Conservation (phyloP, 2,797 vertebrate species). For the Danio aesculapii region DNA sequence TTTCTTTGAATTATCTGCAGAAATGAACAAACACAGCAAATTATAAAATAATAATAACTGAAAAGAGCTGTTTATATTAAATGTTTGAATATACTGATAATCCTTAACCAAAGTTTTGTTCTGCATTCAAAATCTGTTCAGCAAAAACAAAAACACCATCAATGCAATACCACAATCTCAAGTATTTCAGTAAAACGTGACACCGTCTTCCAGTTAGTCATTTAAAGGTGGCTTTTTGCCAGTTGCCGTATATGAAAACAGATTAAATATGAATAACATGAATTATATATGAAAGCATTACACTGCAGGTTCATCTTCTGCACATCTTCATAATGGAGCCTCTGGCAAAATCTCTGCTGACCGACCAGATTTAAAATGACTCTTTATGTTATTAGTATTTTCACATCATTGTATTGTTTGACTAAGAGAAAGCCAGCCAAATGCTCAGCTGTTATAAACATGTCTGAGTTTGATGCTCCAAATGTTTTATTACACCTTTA, state of each 20-base stretch:
- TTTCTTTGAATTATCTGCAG: not conserved
- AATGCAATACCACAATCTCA: not conserved
- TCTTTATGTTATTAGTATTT: not conserved
- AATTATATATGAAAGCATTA: conserved; percentile 29
- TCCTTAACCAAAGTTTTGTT: not conserved
- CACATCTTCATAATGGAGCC: conserved; percentile 1
- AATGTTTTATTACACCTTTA: conserved; percentile 31
- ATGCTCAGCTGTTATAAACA: conserved; percentile 28
- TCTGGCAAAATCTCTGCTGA: not conserved
- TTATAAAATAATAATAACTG: not conserved
- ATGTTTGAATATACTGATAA: not conserved
- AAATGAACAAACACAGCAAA: not conserved
- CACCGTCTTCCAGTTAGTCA: not conserved
- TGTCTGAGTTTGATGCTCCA: conserved; percentile 13
- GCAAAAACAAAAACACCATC: not conserved
- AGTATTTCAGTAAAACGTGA: not conserved
- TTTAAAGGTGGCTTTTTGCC: not conserved
- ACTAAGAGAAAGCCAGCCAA: not conserved
- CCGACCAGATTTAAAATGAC: not conserved
- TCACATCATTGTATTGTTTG: not conserved
- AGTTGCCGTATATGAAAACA: not conserved
- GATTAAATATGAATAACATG: conserved; percentile 14
- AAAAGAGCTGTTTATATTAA: not conserved
- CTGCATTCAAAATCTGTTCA: not conserved
- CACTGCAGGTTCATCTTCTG: conserved; percentile 9